Conservation (phyloP, 2,888 invertebrate species). For the Acanthosepion lycidas region DNA sequence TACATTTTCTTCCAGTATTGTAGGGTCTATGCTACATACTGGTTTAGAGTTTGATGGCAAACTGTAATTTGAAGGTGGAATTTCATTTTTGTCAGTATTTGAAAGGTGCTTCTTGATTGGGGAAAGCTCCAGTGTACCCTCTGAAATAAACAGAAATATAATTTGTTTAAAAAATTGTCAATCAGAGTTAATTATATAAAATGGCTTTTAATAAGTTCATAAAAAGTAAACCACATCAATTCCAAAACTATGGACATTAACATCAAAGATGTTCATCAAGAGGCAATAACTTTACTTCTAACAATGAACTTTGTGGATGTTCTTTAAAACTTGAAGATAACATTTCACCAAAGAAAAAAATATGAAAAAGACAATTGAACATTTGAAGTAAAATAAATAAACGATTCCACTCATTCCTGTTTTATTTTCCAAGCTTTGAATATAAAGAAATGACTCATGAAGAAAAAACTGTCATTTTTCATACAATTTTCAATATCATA, state of each 20-base stretch:
- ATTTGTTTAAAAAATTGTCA: background rate
- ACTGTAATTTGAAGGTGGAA: constrained; percentile 38
- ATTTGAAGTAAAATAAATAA: too few species aligned
- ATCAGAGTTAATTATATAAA: background rate
- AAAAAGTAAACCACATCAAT: too few species aligned
- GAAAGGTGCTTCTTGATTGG: constrained; percentile 59
- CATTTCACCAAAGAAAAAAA: too few species aligned
- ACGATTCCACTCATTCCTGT: too few species aligned
- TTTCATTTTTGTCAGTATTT: background rate
- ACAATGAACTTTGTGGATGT: too few species aligned
- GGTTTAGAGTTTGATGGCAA: constrained; percentile 40
- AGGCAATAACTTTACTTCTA: too few species aligned
- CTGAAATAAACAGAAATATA: constrained; percentile 57
- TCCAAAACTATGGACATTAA: background rate
- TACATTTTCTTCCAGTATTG: constrained; percentile 42
- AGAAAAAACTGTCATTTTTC: background rate
- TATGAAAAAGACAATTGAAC: too few species aligned
- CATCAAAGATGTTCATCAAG: background rate
- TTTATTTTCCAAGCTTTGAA: too few species aligned
- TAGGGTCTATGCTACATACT: background rate
- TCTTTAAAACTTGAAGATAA: too few species aligned
- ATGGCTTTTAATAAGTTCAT: too few species aligned
- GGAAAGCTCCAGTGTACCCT: constrained; percentile 66
- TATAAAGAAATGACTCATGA: too few species aligned
- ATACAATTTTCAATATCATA: background rate